These are phyloP conservation scores for Lota lota DNA, from an alignment of 2,113 vertebrate species.

Conservation along the genomic window DNA sequence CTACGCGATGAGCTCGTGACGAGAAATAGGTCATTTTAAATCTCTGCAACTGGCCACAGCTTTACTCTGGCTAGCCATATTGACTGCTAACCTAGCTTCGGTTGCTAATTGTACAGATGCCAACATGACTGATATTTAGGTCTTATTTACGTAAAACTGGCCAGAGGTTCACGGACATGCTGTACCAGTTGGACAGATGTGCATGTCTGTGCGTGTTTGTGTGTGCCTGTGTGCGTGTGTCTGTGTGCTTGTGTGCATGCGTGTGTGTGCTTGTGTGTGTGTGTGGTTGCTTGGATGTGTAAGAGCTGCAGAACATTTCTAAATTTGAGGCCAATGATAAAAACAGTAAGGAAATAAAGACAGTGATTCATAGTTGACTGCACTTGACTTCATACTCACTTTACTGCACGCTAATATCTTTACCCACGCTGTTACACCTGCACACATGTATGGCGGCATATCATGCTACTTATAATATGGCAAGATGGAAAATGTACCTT, in stretches of 20 bases:
- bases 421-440: too few species aligned
- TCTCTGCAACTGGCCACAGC: slow-evolving; percentile 9
- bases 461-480: too few species aligned
- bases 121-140: slow-evolving; percentile 61
- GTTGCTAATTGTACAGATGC: slow-evolving; percentile 58
- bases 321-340: too few species aligned
- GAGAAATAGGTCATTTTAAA: slow-evolving; percentile 27
- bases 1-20: neutral
- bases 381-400: too few species aligned
- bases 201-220: neutral
- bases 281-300: neutral
- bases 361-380: too few species aligned
- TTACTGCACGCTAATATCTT: too few species aligned
- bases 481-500: too few species aligned
- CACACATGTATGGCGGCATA: too few species aligned
- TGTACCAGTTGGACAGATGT: slow-evolving; percentile 25
- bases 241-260: slow-evolving; percentile 7
- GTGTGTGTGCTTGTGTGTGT: slow-evolving; percentile 13
- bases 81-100: slow-evolving; percentile 13
- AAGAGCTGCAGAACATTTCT: too few species aligned
- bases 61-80: slow-evolving; percentile 16
- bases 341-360: too few species aligned
- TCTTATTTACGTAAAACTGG: slow-evolving; percentile 46
- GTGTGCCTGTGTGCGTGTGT: slow-evolving; percentile 8
- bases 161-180: slow-evolving; percentile 37